Conservation (phyloP, 2,113 vertebrate genomes). For the Dipodomys ordii region DNA sequence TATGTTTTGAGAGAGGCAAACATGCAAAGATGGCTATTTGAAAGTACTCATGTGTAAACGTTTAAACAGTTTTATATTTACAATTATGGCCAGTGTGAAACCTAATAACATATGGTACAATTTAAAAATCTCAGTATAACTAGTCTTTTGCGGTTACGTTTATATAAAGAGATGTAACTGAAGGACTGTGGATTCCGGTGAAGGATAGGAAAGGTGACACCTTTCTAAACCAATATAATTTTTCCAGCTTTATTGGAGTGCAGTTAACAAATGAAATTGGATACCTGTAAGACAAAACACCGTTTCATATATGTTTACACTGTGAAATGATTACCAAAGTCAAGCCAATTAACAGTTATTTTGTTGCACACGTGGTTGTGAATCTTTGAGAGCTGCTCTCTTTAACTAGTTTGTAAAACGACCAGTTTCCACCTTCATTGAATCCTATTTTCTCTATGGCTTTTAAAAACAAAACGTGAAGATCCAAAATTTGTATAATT, state of each 20-base stretch:
- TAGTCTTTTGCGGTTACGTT: neutral
- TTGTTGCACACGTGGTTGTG: neutral
- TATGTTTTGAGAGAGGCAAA: constrained; percentile 27
- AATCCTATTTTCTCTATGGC: neutral
- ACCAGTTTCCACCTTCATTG: neutral
- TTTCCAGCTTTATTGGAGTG: neutral
- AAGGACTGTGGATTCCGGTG: neutral
- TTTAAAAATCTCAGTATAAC: neutral
- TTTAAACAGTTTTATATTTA: neutral
- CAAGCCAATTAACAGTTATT: neutral
- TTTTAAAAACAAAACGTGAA: constrained; percentile 19
- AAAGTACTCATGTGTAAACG: neutral
- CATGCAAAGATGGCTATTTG: neutral
- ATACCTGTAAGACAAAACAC: neutral
- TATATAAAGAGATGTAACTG: neutral
- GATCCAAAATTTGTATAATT: constrained; percentile 14
- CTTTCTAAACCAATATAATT: neutral
- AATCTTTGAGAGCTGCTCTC: neutral
- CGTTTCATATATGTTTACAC: neutral
- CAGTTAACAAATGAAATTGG: neutral
- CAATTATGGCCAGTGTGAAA: neutral
- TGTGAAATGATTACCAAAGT: neutral
- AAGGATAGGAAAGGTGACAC: too few relatives aligned
- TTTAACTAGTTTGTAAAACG: neutral
- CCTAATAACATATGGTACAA: neutral